phyloP scores from a whole-genome alignment of 2,888 invertebrate species.

The Brenthis daphne region DNA sequence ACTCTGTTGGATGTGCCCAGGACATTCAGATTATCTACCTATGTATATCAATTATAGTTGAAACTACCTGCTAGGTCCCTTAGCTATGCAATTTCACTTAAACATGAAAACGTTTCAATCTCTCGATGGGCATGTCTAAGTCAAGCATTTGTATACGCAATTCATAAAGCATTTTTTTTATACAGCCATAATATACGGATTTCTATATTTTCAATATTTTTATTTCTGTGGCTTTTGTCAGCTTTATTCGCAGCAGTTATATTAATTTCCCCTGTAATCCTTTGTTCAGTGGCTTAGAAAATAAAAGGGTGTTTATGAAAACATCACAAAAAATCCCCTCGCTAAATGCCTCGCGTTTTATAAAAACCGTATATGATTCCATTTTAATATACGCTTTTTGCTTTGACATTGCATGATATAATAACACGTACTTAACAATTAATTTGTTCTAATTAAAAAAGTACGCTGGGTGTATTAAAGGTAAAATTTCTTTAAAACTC shows the following conservation, averaged over 20 bases:
- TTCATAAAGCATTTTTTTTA: no score
- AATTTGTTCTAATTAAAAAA: slow-evolving; percentile 9
- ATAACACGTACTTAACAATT: slow-evolving; percentile 11
- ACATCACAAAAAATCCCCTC: slow-evolving; percentile 30
- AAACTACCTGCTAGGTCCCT: no score
- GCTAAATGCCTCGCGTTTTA: slow-evolving; percentile 25
- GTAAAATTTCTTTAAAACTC: no score
- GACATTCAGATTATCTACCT: no score
- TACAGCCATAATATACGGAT: not conserved
- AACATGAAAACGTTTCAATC: no score
- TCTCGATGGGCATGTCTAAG: no score
- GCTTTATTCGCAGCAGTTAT: slow-evolving; percentile 26
- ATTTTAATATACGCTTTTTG: slow-evolving; percentile 17
- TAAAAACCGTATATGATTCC: slow-evolving; percentile 13
- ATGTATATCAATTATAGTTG: no score
- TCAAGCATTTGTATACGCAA: no score
- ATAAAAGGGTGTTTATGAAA: slow-evolving; percentile 37
- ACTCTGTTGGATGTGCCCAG: no score
- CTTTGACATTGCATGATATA: slow-evolving; percentile 15
- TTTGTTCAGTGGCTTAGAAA: slow-evolving; percentile 36
- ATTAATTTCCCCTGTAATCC: slow-evolving; percentile 33
- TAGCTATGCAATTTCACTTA: no score
- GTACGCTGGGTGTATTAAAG: not conserved
- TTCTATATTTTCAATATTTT: not conserved
- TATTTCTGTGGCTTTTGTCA: slow-evolving; percentile 8